phyloP scores from a whole-genome alignment of 2,113 vertebrate genomes.

The Oncorhynchus kisutch region DNA sequence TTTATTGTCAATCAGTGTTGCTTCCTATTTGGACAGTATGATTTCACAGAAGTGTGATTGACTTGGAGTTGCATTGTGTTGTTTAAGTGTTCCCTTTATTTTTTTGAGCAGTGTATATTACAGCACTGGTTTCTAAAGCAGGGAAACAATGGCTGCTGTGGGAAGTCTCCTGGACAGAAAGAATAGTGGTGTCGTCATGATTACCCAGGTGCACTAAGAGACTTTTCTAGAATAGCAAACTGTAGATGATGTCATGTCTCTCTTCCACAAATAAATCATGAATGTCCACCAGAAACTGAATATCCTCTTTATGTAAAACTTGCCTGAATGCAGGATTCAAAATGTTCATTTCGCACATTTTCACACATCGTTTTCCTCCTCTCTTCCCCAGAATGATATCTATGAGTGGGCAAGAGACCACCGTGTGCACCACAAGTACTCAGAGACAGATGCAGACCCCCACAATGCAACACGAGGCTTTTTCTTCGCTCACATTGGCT shows the following conservation, averaged over 20 bases:
- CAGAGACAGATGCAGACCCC: conserved; percentile 83
- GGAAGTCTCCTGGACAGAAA: neutral
- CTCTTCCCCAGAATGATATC: conserved; percentile 77
- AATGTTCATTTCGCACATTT: neutral
- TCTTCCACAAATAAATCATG: no score
- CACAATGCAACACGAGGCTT: conserved; percentile 83
- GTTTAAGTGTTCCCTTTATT: no score
- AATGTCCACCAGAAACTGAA: no score
- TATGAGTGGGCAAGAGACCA: conserved; percentile 74
- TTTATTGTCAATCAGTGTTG: no score
- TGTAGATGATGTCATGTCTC: no score
- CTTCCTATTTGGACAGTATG: no score
- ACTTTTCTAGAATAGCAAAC: neutral
- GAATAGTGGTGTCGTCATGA: no score
- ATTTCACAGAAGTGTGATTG: no score
- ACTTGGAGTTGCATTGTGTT: no score
- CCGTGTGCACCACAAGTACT: conserved; percentile 81
- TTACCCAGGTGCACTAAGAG: neutral
- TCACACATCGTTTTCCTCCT: neutral
- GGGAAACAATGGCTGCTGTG: neutral
- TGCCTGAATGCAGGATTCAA: no score
- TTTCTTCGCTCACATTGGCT: conserved; percentile 87
- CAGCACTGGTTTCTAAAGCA: neutral
- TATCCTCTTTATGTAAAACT: no score
- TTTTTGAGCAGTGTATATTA: neutral